Base-by-base conservation (phyloP, 2,113 vertebrate species). In the Rhagologus leucostigma region DNA sequence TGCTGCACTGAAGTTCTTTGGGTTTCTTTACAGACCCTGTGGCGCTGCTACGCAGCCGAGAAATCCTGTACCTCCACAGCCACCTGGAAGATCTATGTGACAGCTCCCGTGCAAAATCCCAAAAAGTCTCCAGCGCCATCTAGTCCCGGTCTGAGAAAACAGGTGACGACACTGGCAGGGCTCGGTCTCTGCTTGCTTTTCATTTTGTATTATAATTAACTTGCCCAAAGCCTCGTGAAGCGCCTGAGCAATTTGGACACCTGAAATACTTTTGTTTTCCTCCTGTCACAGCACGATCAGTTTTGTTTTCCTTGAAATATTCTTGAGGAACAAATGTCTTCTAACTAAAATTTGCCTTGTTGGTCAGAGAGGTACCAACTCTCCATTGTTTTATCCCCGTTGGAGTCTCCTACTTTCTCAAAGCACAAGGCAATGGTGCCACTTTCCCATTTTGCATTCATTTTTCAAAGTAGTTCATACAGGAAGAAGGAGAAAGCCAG, bases 61-160 rank as follows among this genome's bases (percentile, higher is more conserved):
- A 99, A 99, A 96, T 96, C 98, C 26, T 96, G 93, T 15, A 96
- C 96, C 69, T 98, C 98, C 73, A 97, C 98, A 17, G 98, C 98
- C n/a, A 99, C 99, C 3, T 99, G 98, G 99, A 99, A 98, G 95
- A 99, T 99, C 95, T 99, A 99, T 15, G 79, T 98, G 62, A 97
- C 98, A 17, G 96, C 97, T 44, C 95, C 97, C 2, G 91, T 97
- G 86, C 96, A 95, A 19, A 93, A 97, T 53, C 82, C 95, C 29
- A 83, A 95, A 65, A 96, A 95, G 73, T 16, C 98, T 69, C 84
- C 98, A 44, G 98, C 98, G 56, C 97, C 91, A 91, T 91, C 96
- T 96, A 98, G 98, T 83, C 98, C 98, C 5, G 90, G 94, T 15
- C 62, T 98, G 95, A 97, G 98, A 94, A 99, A 98, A 84, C 98